Base-by-base conservation (phyloP, 2,888 invertebrate genomes). In the Heliconius sara region DNA sequence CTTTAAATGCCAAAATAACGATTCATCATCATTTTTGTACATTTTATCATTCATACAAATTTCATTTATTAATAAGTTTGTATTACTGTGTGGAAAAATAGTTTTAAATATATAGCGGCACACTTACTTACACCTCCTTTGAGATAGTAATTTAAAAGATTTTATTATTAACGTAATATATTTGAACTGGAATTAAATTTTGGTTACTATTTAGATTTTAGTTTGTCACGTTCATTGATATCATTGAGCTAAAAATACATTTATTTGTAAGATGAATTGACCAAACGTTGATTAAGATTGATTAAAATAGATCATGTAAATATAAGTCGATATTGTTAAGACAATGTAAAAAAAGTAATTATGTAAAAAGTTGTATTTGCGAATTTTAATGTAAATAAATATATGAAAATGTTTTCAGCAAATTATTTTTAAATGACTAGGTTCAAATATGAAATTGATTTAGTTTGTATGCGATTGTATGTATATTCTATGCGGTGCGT, bases 361-460 rank as follows among this genome's bases (percentile, higher is more conserved):
- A 79, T 92, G 93, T 94, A 93, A 89, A 93, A 92, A 92, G 91
- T 91, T 92, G 91, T 92, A 93, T 91, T 93, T 94, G 93, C 92
- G 89, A 92, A 91, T 91, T 92, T 91, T 92, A 92, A 91, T 93
- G 93, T 95, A 93, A 88, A 93, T 92, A 92, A 87, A 82, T 79
- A 86, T 84, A 85, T 86, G 85, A 87, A 87, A 86, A 88, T 85
- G 88, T 91, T 93, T 93, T 91, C 91, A 91, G 85, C 91, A 89
- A 91, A 90, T 90, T 92, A 92, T 92, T 93, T 93, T 91, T 87
- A 91, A 91, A 90, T 88, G 87, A 89, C 87, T 88, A 89, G 83
- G 89, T 92, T 93, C 88, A 88, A 89, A 88, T 90, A 88, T 91
- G 84, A 88, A 86, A 87, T 89, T 79, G 84, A 88, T 87, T 92